These are phyloP conservation scores for Hirudinaria manillensis DNA, from an alignment of 2,888 invertebrate species.

Conservation along the genomic window DNA sequence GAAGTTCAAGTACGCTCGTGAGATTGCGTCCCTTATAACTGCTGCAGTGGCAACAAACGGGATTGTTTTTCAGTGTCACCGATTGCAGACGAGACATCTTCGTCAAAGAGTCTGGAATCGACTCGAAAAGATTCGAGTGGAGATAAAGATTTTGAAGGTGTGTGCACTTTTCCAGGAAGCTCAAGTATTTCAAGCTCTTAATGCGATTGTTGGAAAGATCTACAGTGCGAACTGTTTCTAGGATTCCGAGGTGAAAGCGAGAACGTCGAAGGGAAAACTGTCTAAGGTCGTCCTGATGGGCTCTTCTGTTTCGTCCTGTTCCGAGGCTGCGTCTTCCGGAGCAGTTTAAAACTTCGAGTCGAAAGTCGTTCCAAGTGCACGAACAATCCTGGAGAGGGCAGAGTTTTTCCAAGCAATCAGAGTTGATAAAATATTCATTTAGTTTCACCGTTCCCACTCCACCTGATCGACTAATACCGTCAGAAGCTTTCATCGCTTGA, in stretches of 20 bases:
- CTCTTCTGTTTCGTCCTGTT: background rate
- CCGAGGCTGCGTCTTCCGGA: background rate
- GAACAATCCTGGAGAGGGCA: slow-evolving; percentile 6
- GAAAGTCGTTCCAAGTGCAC: slow-evolving; percentile 7
- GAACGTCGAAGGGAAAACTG: background rate
- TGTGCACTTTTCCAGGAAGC: background rate
- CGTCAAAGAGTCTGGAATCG: background rate
- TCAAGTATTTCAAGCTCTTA: background rate
- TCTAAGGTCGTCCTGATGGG: background rate
- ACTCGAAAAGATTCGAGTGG: background rate
- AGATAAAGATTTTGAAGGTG: background rate
- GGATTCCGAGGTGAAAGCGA: background rate
- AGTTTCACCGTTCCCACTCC: background rate
- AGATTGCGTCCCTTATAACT: background rate
- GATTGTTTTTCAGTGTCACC: background rate
- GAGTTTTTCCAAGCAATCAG: background rate
- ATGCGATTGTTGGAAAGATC: slow-evolving; percentile 1
- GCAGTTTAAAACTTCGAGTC: background rate
- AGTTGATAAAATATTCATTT: background rate
- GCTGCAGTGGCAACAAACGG: slow-evolving; percentile 14
- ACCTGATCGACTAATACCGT: background rate
- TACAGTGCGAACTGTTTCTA: slow-evolving; percentile 4
- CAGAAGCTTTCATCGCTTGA: background rate
- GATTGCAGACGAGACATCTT: background rate
- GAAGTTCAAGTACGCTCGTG: background rate